These are phyloP conservation scores for Odontocerum albicorne DNA, from an alignment of 2,888 invertebrate genomes.

Conservation along the genomic window DNA sequence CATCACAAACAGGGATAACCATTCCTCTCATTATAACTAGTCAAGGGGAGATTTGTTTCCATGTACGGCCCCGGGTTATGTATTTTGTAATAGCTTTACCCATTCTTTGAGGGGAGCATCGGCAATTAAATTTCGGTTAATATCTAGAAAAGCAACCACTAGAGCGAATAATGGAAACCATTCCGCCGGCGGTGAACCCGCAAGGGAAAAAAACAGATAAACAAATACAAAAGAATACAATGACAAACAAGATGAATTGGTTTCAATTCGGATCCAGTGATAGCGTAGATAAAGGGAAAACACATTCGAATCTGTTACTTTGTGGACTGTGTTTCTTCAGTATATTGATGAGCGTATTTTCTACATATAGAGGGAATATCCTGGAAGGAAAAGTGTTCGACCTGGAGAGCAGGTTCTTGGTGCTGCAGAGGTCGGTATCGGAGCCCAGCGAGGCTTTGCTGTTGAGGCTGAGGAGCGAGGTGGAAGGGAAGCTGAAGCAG, in stretches of 20 bases:
- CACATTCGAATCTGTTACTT: conserved; percentile 52
- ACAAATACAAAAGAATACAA: conserved; percentile 10
- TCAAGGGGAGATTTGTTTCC: conserved; percentile 11
- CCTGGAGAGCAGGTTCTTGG: conserved; percentile 60
- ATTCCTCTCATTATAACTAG: conserved; percentile 10
- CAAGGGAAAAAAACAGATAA: conserved; percentile 13
- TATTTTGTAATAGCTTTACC: conserved; percentile 5
- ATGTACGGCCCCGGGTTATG: conserved; percentile 15
- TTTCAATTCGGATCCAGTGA: conserved; percentile 7
- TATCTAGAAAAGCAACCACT: conserved; percentile 9
- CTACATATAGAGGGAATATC: conserved; percentile 59
- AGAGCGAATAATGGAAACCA: conserved; percentile 26
- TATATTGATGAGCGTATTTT: conserved; percentile 62
- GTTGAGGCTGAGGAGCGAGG: conserved; percentile 58
- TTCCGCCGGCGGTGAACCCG: conserved; percentile 6
- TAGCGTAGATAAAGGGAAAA: conserved; percentile 1
- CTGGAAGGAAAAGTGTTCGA: conserved; percentile 55
- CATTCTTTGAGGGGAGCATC: conserved; percentile 1
- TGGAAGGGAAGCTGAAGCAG: conserved; percentile 48
- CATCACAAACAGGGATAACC: conserved; percentile 5
- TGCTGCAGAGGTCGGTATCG: conserved; percentile 55
- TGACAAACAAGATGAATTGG: conserved; percentile 20
- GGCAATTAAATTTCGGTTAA: conserved; percentile 24
- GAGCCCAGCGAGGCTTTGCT: conserved; percentile 58
- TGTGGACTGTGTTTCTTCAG: conserved; percentile 66